These are phyloP conservation scores for Drosophila subsilvestris DNA, from an alignment of 2,888 invertebrate genomes.

Conservation along the genomic window DNA sequence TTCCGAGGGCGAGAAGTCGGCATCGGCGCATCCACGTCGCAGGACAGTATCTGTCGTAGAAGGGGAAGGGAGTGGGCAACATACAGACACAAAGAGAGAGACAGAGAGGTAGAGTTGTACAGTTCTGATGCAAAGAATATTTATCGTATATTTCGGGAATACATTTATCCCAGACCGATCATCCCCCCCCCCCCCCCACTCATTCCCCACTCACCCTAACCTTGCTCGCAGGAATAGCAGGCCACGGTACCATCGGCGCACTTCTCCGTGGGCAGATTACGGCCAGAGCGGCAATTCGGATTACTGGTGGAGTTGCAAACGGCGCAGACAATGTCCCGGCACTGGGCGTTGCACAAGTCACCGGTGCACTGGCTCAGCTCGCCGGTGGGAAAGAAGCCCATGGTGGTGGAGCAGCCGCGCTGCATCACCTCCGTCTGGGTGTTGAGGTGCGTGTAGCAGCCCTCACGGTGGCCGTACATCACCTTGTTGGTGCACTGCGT, in stretches of 20 bases:
- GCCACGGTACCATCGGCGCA: constrained; percentile 66
- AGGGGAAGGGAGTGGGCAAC: not conserved
- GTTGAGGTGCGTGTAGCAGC: constrained; percentile 75
- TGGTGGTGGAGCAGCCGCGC: constrained; percentile 79
- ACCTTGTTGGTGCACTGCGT: constrained; percentile 74
- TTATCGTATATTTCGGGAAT: not conserved
- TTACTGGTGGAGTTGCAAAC: constrained; percentile 69
- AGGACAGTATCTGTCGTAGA: constrained; percentile 58
- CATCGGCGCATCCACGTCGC: constrained; percentile 76
- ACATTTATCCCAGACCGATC: not conserved
- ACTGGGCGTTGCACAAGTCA: constrained; percentile 73
- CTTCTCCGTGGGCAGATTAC: constrained; percentile 46
- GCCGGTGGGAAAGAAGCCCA: constrained; percentile 76
- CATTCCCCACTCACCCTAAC: constrained; percentile 54
- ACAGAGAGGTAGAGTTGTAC: not conserved
- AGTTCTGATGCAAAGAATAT: not conserved
- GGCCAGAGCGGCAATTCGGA: constrained; percentile 65
- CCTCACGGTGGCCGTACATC: constrained; percentile 71
- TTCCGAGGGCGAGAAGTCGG: constrained; percentile 26
- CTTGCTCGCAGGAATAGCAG: constrained; percentile 80
- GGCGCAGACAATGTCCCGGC: constrained; percentile 75
- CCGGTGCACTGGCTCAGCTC: constrained; percentile 73
- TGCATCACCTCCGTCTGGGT: constrained; percentile 69
- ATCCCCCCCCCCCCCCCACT: too few relatives aligned
- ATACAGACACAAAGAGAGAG: not conserved